Conservation (phyloP, 2,113 vertebrate genomes). For the Psittacara wagleri region DNA sequence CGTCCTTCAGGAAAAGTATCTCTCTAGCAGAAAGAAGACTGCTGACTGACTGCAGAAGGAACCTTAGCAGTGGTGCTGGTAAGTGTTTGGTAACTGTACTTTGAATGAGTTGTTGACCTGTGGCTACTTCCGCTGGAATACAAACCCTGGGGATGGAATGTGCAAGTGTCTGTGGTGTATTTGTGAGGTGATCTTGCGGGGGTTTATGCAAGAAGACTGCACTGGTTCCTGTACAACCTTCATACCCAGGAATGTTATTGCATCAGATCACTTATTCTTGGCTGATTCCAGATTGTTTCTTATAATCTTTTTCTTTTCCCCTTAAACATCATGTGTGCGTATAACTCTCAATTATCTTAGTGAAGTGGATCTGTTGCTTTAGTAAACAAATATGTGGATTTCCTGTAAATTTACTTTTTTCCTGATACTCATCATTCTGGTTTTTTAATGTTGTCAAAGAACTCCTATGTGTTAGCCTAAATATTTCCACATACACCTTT, state of each 20-base stretch:
- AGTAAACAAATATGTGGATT: slow-evolving; percentile 3
- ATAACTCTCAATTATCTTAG: neutral
- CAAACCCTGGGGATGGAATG: neutral
- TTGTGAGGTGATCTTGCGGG: neutral
- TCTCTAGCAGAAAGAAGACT: neutral
- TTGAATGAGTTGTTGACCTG: neutral
- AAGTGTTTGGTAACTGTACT: neutral
- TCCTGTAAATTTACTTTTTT: neutral
- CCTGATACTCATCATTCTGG: neutral
- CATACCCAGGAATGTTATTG: rapidly evolving
- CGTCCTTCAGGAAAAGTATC: neutral
- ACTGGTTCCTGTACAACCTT: neutral
- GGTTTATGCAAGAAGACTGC: neutral
- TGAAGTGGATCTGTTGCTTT: neutral
- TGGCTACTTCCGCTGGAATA: neutral
- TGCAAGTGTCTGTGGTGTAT: rapidly evolving
- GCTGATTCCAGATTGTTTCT: neutral
- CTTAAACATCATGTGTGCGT: neutral
- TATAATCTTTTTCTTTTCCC: neutral
- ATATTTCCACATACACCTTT: slow-evolving; percentile 40
- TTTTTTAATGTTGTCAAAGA: slow-evolving; percentile 3
- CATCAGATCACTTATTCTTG: neutral
- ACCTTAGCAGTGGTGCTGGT: neutral
- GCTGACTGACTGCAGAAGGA: neutral
- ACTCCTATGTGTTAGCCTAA: neutral